Evolutionary conservation across 2,888 invertebrate species (phyloP).

Genomic region (Drosophila anomalata): DNA sequence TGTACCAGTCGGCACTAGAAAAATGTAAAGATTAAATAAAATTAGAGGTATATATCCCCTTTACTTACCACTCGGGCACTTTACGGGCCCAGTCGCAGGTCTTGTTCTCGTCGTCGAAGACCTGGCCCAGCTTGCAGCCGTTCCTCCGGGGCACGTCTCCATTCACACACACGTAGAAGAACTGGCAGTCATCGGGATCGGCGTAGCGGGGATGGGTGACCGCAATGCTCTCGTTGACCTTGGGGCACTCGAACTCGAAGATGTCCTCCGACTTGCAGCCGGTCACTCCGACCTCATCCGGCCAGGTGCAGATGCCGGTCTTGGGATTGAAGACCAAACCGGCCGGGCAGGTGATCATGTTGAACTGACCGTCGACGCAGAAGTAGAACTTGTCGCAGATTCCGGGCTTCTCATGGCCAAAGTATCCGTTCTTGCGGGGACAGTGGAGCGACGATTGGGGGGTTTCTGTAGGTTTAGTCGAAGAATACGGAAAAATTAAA

Average conservation of each 20-base stretch:
- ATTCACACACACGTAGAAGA: conserved; percentile 96
- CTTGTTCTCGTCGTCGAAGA: conserved; percentile 91
- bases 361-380: conserved; percentile 94
- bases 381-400: conserved; percentile 94
- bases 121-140: conserved; percentile 95
- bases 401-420: conserved; percentile 90
- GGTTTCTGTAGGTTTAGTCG: conserved; percentile 85
- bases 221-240: conserved; percentile 89
- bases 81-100: conserved; percentile 94
- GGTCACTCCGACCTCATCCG: conserved; percentile 94
- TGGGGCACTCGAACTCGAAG: conserved; percentile 92
- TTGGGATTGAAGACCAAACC: conserved; percentile 95
- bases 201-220: conserved; percentile 93
- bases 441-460: conserved; percentile 91
- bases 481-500: conserved; percentile 14
- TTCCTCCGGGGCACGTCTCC: conserved; percentile 92
- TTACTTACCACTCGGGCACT: conserved; percentile 93
- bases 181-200: conserved; percentile 95
- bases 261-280: conserved; percentile 94
- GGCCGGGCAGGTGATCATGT: conserved; percentile 94
- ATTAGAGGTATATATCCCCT: too few species aligned
- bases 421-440: conserved; percentile 93
- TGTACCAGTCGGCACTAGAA: conserved; percentile 95
- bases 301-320: conserved; percentile 96
- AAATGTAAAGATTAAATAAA: background rate